Conservation (phyloP, 2,797 vertebrate species). For the Pangasius djambal region DNA sequence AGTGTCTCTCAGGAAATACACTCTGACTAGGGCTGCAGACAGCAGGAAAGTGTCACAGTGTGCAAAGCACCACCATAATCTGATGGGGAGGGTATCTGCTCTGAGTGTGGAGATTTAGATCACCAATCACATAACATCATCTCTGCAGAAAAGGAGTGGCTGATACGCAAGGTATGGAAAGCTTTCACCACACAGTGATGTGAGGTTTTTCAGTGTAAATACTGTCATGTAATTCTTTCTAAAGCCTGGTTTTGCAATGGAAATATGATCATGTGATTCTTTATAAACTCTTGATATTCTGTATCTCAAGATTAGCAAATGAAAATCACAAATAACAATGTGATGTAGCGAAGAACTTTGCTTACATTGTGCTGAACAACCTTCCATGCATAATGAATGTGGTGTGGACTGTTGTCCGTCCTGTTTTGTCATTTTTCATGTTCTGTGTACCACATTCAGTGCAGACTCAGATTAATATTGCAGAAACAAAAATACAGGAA, state of each 20-base stretch:
- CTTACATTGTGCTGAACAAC: neutral
- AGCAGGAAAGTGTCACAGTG: constrained; percentile 59
- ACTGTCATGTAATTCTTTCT: neutral
- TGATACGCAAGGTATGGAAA: constrained; percentile 66
- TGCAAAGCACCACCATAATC: constrained; percentile 64
- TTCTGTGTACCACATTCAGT: neutral
- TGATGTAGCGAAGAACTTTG: neutral
- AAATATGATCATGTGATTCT: neutral
- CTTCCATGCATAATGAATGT: neutral
- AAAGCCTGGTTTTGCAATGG: neutral
- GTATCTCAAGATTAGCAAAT: neutral
- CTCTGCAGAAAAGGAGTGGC: constrained; percentile 67
- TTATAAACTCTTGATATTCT: neutral
- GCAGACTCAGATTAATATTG: constrained; percentile 61
- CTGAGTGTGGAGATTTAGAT: constrained; percentile 60
- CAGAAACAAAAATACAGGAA: constrained; percentile 65
- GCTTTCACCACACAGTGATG: neutral
- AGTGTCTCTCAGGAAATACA: constrained; percentile 65
- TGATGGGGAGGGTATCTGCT: constrained; percentile 68
- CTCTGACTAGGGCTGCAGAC: constrained; percentile 60
- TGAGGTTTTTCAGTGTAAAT: neutral
- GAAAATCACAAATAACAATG: neutral
- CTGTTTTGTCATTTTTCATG: constrained; percentile 29
- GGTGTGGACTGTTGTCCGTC: neutral
- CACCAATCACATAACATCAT: constrained; percentile 68